Base-by-base conservation (phyloP, 2,888 invertebrate species). In the Heteromyza rotundicornis region DNA sequence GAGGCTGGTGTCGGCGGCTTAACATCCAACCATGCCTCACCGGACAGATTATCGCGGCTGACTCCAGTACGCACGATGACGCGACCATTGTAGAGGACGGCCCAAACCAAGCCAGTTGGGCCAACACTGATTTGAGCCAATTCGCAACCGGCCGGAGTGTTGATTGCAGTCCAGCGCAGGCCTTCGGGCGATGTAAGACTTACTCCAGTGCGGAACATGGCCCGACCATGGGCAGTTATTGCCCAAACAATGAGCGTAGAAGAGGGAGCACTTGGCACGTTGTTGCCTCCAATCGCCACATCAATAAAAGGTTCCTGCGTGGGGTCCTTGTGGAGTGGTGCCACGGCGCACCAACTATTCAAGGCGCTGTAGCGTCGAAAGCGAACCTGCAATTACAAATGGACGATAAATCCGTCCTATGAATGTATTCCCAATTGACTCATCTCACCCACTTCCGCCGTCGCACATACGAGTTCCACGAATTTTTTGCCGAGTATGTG, bases 301-400 rank as follows among this genome's bases (percentile, higher is more conserved):
- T 96, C 95, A 77, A 95, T 94, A 76, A 97, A 96, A 2, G 96
- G 96, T 80, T 96, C 96, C 80, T 88, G 90, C 0, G 95, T 94
- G 20, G 94, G 91, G 84, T 95, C 94, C 84, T 94, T 92, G 80
- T 94, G 92, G 64, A 95, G 85, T 14, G 94, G 92, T 60, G 94
- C 92, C 75, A 96, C 92, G 40, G 93, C 92, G 84, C 95, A 94
- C 96, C 96, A 96, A 49, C 91, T 91, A 84, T 95, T 94, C 84
- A 95, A 89, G 7, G 95, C 94, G 81, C 91, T 91, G 77, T 95
- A 96, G 74, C 92, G 88, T 59, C 96, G 86, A 78, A 92, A 92
- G 63, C 96, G 87, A 63, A 74, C 65, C 73, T 73, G 40, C 14
- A 14, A 47, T 47, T 40, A 40, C 8, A 14, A 57, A 27, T 12